A percentile compares a stretch with the other conserved stretches of the same genome.
These are phyloP conservation scores for Conus ventricosus DNA, from an alignment of 1,140 invertebrate genomes.

Conservation along the genomic window DNA sequence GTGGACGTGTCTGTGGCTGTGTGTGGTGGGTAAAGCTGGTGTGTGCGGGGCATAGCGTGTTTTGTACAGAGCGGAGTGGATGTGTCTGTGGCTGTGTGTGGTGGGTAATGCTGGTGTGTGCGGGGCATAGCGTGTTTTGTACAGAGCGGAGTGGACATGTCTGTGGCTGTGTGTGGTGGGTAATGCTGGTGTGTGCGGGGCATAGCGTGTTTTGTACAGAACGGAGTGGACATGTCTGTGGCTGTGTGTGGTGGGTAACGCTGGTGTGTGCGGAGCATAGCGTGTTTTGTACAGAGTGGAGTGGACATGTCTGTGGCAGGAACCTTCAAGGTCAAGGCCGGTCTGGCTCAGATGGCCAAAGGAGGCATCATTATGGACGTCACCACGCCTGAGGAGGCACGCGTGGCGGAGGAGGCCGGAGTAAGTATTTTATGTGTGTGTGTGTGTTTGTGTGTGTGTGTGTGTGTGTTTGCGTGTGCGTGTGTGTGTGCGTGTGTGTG, in stretches of 20 bases:
- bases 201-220: too few species aligned
- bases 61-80: too few species aligned
- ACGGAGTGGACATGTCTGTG: background rate
- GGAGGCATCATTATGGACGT: conserved; percentile 72
- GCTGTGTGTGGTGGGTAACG: background rate
- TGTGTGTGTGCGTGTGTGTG: background rate
- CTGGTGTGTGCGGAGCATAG: too few species aligned
- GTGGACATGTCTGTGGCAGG: conserved; percentile 44
- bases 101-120: too few species aligned
- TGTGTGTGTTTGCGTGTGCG: background rate
- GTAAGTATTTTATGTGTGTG: conserved; percentile 47
- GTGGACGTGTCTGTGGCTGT: background rate
- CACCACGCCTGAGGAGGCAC: conserved; percentile 64
- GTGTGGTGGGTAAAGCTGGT: too few species aligned
- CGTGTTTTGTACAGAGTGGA: too few species aligned
- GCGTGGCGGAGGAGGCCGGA: conserved; percentile 69
- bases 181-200: too few species aligned
- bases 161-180: background rate
- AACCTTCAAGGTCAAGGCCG: conserved; percentile 70
- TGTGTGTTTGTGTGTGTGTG: background rate
- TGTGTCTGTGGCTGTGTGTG: background rate
- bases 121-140: too few species aligned
- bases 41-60: too few species aligned
- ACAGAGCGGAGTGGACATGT: background rate
- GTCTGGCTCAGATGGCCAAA: conserved; percentile 70